Evolutionary conservation across 1,140 invertebrate genomes (phyloP).

Genomic region (Neuroterus valhalla): DNA sequence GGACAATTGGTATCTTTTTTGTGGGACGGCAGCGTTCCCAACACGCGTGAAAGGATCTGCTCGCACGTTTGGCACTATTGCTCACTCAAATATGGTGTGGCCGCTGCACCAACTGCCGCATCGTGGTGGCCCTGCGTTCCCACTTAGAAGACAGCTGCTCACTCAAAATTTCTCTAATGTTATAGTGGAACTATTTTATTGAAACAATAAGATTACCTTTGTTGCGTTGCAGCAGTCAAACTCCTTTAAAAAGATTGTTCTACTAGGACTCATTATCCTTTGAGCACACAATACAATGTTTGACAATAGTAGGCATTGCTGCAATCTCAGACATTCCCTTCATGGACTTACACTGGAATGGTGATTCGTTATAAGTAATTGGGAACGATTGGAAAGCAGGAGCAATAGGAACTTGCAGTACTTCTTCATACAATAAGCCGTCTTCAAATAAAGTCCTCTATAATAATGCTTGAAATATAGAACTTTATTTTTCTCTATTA

Average conservation of each 20-base stretch:
- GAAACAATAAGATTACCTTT: constrained; percentile 8
- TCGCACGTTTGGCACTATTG: too few species aligned
- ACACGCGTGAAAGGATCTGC: too few species aligned
- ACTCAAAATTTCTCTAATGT: too few species aligned
- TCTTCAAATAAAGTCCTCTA: not conserved
- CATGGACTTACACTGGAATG: not conserved
- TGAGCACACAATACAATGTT: constrained; percentile 15
- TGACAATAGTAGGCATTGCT: constrained; percentile 11
- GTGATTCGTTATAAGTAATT: constrained; percentile 31
- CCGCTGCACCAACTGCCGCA: too few species aligned
- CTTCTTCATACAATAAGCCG: constrained; percentile 9
- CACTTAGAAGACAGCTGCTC: too few species aligned
- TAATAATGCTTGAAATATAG: not conserved
- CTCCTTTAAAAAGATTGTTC: constrained; percentile 17
- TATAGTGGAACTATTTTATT: too few species aligned
- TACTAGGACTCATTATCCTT: not conserved
- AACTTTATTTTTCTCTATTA: too few species aligned
- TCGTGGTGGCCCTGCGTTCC: too few species aligned
- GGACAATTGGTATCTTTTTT: too few species aligned
- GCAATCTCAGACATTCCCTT: not conserved
- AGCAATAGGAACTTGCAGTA: constrained; percentile 7
- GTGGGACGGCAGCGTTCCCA: too few species aligned
- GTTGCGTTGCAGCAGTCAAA: constrained; percentile 2
- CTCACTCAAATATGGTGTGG: too few species aligned
- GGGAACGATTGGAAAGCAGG: constrained; percentile 16